Evolutionary conservation across 2,888 invertebrate species (phyloP).

Genomic region (Gnatocerus cornutus): DNA sequence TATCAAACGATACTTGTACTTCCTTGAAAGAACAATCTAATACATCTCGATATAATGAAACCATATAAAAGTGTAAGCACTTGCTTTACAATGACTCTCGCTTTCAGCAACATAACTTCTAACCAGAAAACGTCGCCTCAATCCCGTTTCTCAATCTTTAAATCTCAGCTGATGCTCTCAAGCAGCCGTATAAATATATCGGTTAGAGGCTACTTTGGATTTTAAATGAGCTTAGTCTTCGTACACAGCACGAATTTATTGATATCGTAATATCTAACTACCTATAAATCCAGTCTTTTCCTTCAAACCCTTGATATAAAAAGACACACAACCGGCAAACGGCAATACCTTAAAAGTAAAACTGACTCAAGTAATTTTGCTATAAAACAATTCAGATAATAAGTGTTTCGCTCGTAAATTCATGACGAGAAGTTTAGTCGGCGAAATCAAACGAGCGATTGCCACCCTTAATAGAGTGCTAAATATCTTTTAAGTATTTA

Average conservation of each 20-base stretch:
- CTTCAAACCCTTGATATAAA: slow-evolving; percentile 37
- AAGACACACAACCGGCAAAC: slow-evolving; percentile 10
- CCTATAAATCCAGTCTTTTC: slow-evolving; percentile 41
- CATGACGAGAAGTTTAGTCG: slow-evolving; percentile 15
- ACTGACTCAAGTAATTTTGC: slow-evolving; percentile 28
- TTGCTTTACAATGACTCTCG: too few relatives aligned
- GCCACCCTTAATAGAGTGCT: slow-evolving; percentile 45
- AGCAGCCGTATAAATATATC: slow-evolving; percentile 25
- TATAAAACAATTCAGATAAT: slow-evolving; percentile 8
- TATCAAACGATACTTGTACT: too few relatives aligned
- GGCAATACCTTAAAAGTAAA: slow-evolving; percentile 33
- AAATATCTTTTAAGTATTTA: slow-evolving; percentile 40
- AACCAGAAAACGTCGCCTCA: slow-evolving; percentile 12
- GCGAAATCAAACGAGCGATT: slow-evolving; percentile 29
- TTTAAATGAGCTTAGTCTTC: slow-evolving; percentile 37
- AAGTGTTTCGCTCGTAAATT: slow-evolving; percentile 21
- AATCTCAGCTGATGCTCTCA: slow-evolving; percentile 11
- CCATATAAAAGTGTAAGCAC: too few relatives aligned
- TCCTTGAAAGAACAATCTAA: too few relatives aligned
- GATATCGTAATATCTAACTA: slow-evolving; percentile 46
- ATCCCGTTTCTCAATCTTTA: slow-evolving; percentile 21
- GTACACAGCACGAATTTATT: slow-evolving; percentile 40
- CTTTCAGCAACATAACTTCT: slow-evolving; percentile 2
- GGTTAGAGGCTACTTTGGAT: slow-evolving; percentile 36
- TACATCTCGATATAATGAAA: too few relatives aligned